phyloP scores from a whole-genome alignment of 2,797 vertebrate genomes.

The Holocentrus rufus region DNA sequence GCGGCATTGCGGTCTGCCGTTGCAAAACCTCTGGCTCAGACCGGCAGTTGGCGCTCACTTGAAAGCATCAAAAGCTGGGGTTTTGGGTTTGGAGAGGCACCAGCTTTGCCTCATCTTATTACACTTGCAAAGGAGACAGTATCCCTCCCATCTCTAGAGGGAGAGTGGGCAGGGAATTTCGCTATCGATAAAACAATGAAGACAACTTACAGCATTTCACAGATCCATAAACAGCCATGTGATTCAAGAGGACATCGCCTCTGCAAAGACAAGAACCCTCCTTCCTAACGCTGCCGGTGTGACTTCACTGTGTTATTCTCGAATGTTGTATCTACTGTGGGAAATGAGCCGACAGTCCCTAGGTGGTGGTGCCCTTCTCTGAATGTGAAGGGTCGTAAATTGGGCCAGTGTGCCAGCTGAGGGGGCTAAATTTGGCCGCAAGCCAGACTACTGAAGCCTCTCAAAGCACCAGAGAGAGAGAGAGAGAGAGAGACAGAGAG shows the following conservation, averaged over 20 bases:
- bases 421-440: conserved; percentile 73
- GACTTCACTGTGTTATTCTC: conserved; percentile 46
- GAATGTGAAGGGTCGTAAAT: conserved; percentile 68
- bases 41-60: conserved; percentile 64
- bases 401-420: conserved; percentile 78
- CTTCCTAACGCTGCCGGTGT: conserved; percentile 24
- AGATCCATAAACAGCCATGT: too few relatives aligned
- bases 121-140: conserved; percentile 49
- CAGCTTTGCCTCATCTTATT: conserved; percentile 58
- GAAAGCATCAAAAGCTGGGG: conserved; percentile 62
- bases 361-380: conserved; percentile 57
- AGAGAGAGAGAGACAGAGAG: conserved; percentile 1
- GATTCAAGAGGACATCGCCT: too few relatives aligned
- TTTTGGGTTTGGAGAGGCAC: conserved; percentile 52
- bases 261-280: neutral
- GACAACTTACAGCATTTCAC: neutral
- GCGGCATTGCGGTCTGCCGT: conserved; percentile 57
- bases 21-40: conserved; percentile 68
- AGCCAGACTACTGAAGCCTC: conserved; percentile 67
- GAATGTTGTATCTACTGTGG: conserved; percentile 46
- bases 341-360: conserved; percentile 44
- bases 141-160: conserved; percentile 36
- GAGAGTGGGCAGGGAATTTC: conserved; percentile 1
- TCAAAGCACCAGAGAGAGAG: conserved; percentile 42
- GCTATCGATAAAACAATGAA: neutral